These are phyloP conservation scores for Sycobia sp. DNA, from an alignment of 1,140 invertebrate species.

Conservation along the genomic window DNA sequence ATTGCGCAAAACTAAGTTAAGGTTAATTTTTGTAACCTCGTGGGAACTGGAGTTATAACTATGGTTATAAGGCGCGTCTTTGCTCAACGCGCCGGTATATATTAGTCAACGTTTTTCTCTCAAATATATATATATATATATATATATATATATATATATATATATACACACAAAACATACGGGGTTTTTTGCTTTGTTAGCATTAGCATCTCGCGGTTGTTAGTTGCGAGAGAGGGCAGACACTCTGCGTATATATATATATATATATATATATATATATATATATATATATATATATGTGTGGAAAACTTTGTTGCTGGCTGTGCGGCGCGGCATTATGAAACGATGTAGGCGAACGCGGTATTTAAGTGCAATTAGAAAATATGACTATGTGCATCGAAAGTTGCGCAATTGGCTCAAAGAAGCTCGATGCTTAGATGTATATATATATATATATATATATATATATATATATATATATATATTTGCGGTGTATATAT, in stretches of 20 bases:
- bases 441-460: no score
- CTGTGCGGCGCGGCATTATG: constrained; percentile 23
- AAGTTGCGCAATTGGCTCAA: constrained; percentile 32
- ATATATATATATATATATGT: no score
- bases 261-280: no score
- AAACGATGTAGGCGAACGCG: constrained; percentile 30
- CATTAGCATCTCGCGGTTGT: constrained; percentile 23
- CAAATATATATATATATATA: no score
- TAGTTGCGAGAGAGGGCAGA: not conserved
- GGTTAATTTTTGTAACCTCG: constrained; percentile 30
- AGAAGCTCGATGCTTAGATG: constrained; percentile 18
- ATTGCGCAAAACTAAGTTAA: constrained; percentile 27
- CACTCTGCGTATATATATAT: no score
- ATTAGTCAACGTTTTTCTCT: constrained; percentile 26
- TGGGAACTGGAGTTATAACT: constrained; percentile 20
- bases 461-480: no score
- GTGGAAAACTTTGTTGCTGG: constrained; percentile 11
- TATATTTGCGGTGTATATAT: no score
- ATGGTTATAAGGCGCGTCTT: no score
- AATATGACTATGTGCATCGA: constrained; percentile 28
- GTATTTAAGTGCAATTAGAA: constrained; percentile 31
- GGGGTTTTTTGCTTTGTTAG: constrained; percentile 27
- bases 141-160: no score
- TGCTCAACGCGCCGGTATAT: no score
- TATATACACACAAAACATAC: no score